Base-by-base conservation (phyloP, 2,888 invertebrate genomes). In the Zygothrica quintamaculata region DNA sequence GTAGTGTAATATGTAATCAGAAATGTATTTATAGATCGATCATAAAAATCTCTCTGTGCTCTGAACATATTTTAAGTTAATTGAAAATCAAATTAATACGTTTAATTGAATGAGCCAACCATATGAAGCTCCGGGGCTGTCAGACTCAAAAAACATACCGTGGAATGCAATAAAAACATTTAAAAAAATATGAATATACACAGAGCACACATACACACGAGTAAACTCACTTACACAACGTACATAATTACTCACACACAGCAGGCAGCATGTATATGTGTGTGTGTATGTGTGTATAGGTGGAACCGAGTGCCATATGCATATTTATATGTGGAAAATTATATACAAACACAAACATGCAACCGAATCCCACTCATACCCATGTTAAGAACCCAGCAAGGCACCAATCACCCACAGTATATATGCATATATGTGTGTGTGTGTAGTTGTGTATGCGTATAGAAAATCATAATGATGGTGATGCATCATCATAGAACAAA, bases 51-150 rank as follows among this genome's bases (percentile, higher is more conserved):
- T 7, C 37, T 33, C 29, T 56, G n/a, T 11, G 9, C 11, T 13
- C 8, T 13, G 8, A 8, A 8, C 33, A 42, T 61, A 84, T 81
- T 87, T 74, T 81, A 84, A 80, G 87, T 80, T 82, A 82, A 82
- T 86, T 82, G 86, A 87, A 87, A 87, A 81, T 81, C 86, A 87
- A 81, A 84, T 81, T 78, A 82, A 87, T 82, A 76, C 84, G 65
- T 87, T 87, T 82, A 82, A 85, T 87, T 85, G 65, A 87, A 87
- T 82, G 62, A 59, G 39, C 53, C 76, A 43, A 53, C 74, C 77
- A 79, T 79, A 84, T 78, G 82, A 57, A 37, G 7, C 15, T 22
- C 3, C 18, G 18, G 39, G 36, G 40, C 43, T 68, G 68, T 42
- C 62, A 33, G 72, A 22, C 18, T 22, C 86, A 78, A 82, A 81